Evolutionary conservation across 2,797 vertebrate genomes (phyloP), one percentile per base, ranked within the genome.

Genomic region (Channallabes apus): DNA sequence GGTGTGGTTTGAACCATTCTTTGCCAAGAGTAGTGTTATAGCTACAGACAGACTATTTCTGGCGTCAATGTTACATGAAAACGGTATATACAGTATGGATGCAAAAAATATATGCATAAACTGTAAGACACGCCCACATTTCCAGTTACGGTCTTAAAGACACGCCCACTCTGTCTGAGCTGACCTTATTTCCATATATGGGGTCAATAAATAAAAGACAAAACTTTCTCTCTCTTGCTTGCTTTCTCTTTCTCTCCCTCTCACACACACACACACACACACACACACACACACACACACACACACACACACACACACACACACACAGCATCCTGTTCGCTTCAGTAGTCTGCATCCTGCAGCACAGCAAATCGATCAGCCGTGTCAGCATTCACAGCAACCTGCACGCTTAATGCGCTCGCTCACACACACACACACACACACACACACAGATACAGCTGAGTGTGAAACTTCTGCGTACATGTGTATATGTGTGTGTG

Each of bases 311-410:
- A n/a, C n/a, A n/a, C n/a, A n/a, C 46, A 75, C 38, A 71, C 35
- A 54, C 35, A 46, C n/a, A 71, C 51, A 62, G 62, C 62, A 62
- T 83, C 85, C 81, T 79, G 81, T 65, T 86, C 73, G 18, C 73
- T 61, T 54, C 62, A 82, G 27, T 86, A 58, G 80, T 41, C 80
- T 86, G 69, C 73, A 82, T 46, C 61, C 56, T 82, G 85, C 85
- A 83, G 71, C 38, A 8, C 81, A 71, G 85, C 85, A 79, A 83
- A 51, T 73, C 29, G 27, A 69, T 46, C 58, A 83, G 46, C 68
- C 22, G 20, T 84, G 75, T 85, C 73, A 83, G 75, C 80, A 72
- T 32, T 86, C 72, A 78, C 54, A 69, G 61, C 62, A 51, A 24
- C 61, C 76, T 51, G 58, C 76, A 68, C 54, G 54, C 51, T 62